Percentiles rank a stretch among this genome's conserved stretches.
These are phyloP conservation scores for Muntiacus muntjak DNA, from an alignment of 2,113 vertebrate genomes.

Conservation along the genomic window DNA sequence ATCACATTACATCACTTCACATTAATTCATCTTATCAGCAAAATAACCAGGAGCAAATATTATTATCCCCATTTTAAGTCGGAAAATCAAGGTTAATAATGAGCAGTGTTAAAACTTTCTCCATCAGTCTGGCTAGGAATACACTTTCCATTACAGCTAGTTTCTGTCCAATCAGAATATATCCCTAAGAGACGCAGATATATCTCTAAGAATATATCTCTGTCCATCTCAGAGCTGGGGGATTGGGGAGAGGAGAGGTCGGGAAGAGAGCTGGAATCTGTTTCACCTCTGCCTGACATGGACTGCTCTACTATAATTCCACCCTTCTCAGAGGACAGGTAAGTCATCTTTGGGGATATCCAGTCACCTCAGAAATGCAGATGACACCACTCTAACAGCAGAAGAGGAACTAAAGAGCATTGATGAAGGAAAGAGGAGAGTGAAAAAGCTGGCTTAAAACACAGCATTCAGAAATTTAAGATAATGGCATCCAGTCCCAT, in stretches of 20 bases:
- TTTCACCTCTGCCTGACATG: not conserved
- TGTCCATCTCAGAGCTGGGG: not conserved
- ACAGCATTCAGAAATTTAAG: not conserved
- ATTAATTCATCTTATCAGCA: not conserved
- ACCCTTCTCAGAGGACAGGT: not conserved
- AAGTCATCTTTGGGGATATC: not conserved
- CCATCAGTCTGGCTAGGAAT: not conserved
- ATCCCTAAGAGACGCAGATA: not conserved
- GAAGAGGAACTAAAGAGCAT: not conserved
- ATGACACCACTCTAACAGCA: not conserved
- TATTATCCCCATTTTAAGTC: not conserved
- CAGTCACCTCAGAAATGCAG: not conserved
- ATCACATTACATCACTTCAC: not conserved
- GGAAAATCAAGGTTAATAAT: not conserved
- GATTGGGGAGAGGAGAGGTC: not conserved
- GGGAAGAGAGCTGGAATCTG: not conserved
- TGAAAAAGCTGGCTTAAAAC: not conserved
- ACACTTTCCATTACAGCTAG: not conserved
- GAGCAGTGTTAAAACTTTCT: not conserved
- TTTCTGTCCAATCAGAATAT: not conserved
- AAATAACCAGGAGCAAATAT: not conserved
- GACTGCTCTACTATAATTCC: not conserved
- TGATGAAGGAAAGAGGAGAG: not conserved
- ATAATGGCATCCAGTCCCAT: not conserved
- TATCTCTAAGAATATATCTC: not conserved